Evolutionary conservation across 1,140 invertebrate species (phyloP).

Genomic region (Sweltsa coloradensis): DNA sequence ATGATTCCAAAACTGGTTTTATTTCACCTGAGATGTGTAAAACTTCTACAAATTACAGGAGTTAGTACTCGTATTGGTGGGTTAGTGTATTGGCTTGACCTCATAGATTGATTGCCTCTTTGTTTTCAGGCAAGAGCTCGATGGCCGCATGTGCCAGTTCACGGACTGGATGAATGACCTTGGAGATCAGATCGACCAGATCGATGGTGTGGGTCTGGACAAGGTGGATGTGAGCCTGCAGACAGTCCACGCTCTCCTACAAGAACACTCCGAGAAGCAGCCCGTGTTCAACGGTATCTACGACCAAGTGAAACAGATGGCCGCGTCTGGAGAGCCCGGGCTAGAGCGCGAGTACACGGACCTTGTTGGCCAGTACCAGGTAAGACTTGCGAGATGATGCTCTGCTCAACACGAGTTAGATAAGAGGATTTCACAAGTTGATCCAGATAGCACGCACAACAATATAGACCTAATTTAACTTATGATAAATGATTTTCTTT

Average conservation of each 20-base stretch:
- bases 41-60: no score
- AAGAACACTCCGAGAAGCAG: constrained; percentile 70
- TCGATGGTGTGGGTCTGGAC: constrained; percentile 66
- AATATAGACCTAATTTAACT: no score
- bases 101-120: constrained; percentile 8
- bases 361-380: constrained; percentile 60
- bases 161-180: constrained; percentile 73
- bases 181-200: constrained; percentile 55
- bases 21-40: no score
- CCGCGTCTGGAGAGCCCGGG: constrained; percentile 50
- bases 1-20: no score
- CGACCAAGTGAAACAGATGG: constrained; percentile 68
- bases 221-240: constrained; percentile 66
- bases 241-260: constrained; percentile 60
- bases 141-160: constrained; percentile 66
- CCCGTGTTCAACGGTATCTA: constrained; percentile 59
- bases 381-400: constrained; percentile 12
- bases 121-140: constrained; percentile 59
- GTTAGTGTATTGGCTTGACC: no score
- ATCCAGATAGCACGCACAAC: no score
- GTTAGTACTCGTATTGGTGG: no score
- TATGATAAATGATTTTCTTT: no score
- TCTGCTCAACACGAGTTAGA: no score
- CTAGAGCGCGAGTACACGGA: constrained; percentile 62
- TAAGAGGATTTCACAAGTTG: no score